Conservation (phyloP, 2,113 vertebrate genomes). For the Zosterops pallidus region DNA sequence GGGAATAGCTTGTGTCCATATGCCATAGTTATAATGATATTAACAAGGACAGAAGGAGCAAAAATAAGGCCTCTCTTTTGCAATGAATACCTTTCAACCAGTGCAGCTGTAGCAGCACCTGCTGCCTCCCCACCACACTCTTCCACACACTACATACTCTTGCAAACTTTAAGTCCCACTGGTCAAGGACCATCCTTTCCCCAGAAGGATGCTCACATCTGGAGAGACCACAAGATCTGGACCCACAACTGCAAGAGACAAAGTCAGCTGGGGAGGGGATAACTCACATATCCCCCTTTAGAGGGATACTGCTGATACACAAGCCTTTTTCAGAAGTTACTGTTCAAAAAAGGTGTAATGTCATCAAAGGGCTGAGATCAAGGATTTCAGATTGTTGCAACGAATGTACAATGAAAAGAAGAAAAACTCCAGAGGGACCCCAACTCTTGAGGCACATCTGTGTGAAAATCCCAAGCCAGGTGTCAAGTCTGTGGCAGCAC, state of each 20-base stretch:
- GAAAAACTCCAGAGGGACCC: not conserved
- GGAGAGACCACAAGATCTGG: not conserved
- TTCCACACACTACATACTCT: not conserved
- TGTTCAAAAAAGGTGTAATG: not conserved
- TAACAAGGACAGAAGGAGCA: not conserved
- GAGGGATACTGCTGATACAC: not conserved
- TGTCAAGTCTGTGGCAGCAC: not conserved
- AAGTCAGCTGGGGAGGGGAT: not conserved
- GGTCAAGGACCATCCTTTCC: not conserved
- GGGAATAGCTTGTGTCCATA: not conserved
- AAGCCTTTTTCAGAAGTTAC: not conserved
- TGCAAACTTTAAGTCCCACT: fast-evolving
- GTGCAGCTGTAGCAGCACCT: not conserved
- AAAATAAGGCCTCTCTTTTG: not conserved
- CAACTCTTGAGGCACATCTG: not conserved
- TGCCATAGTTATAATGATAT: not conserved
- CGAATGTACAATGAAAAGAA: not conserved
- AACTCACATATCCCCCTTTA: not conserved
- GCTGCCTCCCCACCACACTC: not conserved
- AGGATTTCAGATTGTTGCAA: not conserved
- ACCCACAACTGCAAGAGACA: fast-evolving
- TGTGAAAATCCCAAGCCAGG: not conserved
- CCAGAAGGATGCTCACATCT: not conserved
- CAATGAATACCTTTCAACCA: fast-evolving
- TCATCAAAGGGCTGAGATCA: not conserved